Conservation (phyloP, 2,797 vertebrate species). For the Sebastes umbrosus region DNA sequence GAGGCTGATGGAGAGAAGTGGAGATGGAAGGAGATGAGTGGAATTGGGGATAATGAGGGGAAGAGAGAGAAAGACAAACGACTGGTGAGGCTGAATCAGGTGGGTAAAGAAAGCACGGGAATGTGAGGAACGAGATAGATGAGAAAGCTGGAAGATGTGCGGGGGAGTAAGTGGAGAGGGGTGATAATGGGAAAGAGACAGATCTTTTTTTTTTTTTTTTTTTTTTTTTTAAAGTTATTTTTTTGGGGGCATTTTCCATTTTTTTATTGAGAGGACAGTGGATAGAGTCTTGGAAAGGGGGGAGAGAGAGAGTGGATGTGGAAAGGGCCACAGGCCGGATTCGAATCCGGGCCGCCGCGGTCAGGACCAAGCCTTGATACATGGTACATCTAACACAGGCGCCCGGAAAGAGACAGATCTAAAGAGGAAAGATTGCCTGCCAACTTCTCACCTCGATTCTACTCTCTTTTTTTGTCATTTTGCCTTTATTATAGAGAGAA, state of each 20-base stretch:
- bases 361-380: too few relatives aligned
- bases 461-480: not conserved
- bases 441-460: not conserved
- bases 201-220: not conserved
- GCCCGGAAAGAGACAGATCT: not conserved
- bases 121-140: not conserved
- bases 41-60: constrained; percentile 13
- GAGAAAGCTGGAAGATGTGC: not conserved
- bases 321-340: too few relatives aligned
- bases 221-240: too few relatives aligned
- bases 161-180: not conserved
- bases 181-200: not conserved
- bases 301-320: too few relatives aligned
- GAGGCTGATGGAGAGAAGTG: constrained; percentile 11
- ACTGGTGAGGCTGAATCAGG: constrained; percentile 1
- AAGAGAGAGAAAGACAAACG: not conserved
- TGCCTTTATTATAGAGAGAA: not conserved
- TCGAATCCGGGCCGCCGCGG: too few relatives aligned
- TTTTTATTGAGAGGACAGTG: too few relatives aligned
- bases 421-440: not conserved
- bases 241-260: too few relatives aligned
- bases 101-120: not conserved
- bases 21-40: constrained; percentile 19
- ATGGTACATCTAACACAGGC: too few relatives aligned
- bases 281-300: too few relatives aligned